These are phyloP conservation scores for Xanthia togata DNA, from an alignment of 2,888 invertebrate species.

Conservation along the genomic window DNA sequence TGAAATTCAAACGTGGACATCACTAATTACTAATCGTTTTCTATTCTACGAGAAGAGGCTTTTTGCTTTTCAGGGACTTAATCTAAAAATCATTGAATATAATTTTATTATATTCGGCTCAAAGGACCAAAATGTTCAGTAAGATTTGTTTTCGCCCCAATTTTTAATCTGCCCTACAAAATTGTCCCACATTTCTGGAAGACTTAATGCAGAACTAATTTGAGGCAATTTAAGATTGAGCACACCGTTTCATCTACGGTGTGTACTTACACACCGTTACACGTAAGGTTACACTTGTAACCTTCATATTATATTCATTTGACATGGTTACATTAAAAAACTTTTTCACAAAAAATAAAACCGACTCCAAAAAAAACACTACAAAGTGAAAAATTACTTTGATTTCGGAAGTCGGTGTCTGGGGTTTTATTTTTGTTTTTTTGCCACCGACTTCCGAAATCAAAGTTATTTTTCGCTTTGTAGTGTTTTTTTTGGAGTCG, in stretches of 20 bases:
- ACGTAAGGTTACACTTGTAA: neutral
- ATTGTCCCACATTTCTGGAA: neutral
- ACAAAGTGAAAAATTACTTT: no score
- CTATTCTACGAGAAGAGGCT: neutral
- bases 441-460: no score
- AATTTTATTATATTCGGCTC: neutral
- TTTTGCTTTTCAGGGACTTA: neutral
- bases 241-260: neutral
- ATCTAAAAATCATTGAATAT: neutral
- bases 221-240: constrained; percentile 14
- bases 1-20: neutral
- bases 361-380: no score
- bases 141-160: neutral
- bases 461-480: no score
- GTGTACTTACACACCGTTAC: neutral
- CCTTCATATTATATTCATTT: neutral
- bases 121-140: neutral
- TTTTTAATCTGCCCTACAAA: neutral
- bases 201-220: constrained; percentile 12
- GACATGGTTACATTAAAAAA: neutral
- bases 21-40: neutral
- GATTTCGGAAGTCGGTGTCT: no score
- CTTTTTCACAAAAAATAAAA: no score
- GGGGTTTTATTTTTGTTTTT: no score
- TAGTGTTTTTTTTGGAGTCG: no score